Evolutionary conservation across 1,140 invertebrate genomes (phyloP), one percentile per base, ranked within the genome.

Genomic region (Cherax quadricarinatus): DNA sequence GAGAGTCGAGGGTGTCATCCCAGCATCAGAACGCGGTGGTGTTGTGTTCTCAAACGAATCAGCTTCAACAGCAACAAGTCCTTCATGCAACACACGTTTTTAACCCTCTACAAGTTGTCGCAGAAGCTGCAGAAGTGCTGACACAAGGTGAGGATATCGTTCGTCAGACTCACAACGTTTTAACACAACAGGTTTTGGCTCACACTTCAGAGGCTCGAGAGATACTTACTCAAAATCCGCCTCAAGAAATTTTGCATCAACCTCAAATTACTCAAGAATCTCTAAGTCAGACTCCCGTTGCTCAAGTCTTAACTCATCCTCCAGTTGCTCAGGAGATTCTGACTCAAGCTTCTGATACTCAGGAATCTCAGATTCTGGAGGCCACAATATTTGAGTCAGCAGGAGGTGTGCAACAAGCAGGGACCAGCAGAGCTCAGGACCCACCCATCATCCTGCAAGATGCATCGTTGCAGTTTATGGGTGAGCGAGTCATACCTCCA

Each of bases 51-150:
- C 89, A 81, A 14, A 1, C 57, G 24, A 16, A 66, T 21, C 83
- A 79, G 16, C 75, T 66, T 6, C 24, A 49, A 41, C 86, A 88
- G n/a, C 73, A 88, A 51, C 53, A 88, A 30, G 30, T 88, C 30
- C 86, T 88, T 62, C 86, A 88, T 18, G 53, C 53, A 66, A 57
- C 83, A 12, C 84, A 86, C 14, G 84, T 91, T 21, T 70, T 91
- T 53, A 86, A 91, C 24, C 89, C 89, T 53, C 84, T 91, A 5
- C 89, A 91, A 41, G 85, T 91, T 5, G 89, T 91, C 6, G 89
- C 89, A n/a, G 84, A 91, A 21, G 89, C 89, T 3, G 89, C 89
- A 3, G 89, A 91, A 49, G 89, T 79, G 21, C n/a, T 91, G 89
- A 91, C 84, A 48, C 89, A 91, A 66, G 78, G 78, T 30, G 89